phyloP scores from a whole-genome alignment of 92 coral and sea anemone genomes.

The Bergia sp. region DNA sequence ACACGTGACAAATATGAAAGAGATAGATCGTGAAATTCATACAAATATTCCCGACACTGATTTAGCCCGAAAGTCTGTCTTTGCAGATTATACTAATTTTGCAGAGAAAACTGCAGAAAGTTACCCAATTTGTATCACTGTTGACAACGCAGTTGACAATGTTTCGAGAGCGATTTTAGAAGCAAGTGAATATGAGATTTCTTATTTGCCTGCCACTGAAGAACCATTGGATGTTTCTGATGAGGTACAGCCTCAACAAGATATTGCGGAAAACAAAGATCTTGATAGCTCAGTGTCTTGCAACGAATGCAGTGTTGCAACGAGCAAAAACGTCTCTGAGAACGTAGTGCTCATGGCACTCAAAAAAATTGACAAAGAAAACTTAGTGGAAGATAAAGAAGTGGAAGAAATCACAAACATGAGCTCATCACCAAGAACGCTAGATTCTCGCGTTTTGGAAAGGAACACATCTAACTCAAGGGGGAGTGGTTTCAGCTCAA shows the following conservation, averaged over 20 bases:
- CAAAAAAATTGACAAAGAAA: conserved; percentile 3
- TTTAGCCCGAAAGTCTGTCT: background rate
- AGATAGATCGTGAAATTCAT: background rate
- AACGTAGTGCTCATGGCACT: background rate
- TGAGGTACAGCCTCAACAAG: background rate
- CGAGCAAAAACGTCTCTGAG: background rate
- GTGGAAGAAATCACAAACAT: background rate
- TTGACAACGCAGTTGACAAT: background rate
- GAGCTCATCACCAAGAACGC: background rate
- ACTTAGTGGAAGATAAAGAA: conserved; percentile 6
- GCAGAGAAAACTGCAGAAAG: background rate
- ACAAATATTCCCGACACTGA: background rate
- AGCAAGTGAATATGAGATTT: background rate
- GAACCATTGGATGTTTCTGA: background rate
- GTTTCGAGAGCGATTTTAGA: background rate
- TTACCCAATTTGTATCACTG: background rate
- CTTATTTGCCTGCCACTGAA: conserved; percentile 7
- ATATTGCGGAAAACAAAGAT: background rate
- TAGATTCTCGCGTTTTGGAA: background rate
- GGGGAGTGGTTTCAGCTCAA: background rate
- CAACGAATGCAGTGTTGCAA: background rate
- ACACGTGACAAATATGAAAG: background rate
- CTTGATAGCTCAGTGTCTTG: background rate
- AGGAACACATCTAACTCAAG: background rate
- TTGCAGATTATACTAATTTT: background rate